A percentile compares a stretch with the other conserved stretches of the same genome.
Evolutionary conservation across 2,888 invertebrate species (phyloP).

Genomic region (Hermodice carunculata): DNA sequence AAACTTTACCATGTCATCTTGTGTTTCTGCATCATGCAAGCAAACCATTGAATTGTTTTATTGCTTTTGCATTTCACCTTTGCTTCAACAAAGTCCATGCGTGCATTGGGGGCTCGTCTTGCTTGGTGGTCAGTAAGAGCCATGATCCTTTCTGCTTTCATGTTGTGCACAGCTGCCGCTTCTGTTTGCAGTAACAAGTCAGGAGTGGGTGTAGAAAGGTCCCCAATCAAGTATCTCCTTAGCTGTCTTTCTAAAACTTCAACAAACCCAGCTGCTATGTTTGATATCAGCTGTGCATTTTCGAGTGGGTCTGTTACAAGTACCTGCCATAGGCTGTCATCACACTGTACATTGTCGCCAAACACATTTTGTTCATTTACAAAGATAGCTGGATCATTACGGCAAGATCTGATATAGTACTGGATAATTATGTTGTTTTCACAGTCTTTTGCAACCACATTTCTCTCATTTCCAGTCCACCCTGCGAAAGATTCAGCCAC

Average conservation of each 20-base stretch:
- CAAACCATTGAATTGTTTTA: conserved; percentile 2
- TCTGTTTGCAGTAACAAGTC: background rate
- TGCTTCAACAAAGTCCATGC: background rate
- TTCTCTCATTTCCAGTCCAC: background rate
- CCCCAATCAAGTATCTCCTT: background rate
- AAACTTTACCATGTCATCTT: no score
- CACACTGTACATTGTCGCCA: no score
- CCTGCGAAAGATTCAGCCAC: background rate
- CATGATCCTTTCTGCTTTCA: conserved; percentile 3
- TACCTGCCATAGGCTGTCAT: no score
- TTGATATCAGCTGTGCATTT: no score
- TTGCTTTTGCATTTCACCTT: conserved; percentile 9
- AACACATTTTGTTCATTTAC: no score
- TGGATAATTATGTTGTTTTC: background rate
- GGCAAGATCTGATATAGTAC: no score
- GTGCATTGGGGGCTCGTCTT: conserved; percentile 2
- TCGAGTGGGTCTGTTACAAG: no score
- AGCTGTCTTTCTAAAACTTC: background rate
- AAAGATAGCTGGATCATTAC: no score
- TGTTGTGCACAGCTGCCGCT: conserved; percentile 8
- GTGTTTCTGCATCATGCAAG: no score
- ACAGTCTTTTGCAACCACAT: background rate
- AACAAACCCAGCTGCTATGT: background rate
- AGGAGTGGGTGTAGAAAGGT: background rate
- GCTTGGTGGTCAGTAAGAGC: background rate